Evolutionary conservation across 2,888 invertebrate species (phyloP).

Genomic region (Neocrepidodera transversa): DNA sequence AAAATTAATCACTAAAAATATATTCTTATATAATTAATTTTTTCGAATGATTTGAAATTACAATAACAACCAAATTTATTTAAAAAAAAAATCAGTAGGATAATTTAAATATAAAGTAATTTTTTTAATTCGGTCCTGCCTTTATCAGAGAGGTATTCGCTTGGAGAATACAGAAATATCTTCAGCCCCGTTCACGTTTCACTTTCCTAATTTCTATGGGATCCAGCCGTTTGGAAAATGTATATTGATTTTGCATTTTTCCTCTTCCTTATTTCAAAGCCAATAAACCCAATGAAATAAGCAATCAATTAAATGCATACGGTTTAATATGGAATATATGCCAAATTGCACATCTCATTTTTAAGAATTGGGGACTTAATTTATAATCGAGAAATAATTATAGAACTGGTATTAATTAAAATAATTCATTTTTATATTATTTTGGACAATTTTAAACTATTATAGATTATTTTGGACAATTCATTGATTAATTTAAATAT

Average conservation of each 20-base stretch:
- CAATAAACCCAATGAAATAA: slow-evolving; percentile 15
- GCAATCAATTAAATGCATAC: slow-evolving; percentile 17
- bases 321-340: not conserved
- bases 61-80: no score
- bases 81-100: no score
- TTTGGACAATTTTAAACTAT: no score
- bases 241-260: slow-evolving; percentile 46
- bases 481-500: no score
- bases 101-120: no score
- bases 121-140: slow-evolving; percentile 19
- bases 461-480: no score
- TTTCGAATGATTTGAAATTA: no score
- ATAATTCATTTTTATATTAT: no score
- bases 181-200: slow-evolving; percentile 40
- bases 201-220: slow-evolving; percentile 49
- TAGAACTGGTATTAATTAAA: no score
- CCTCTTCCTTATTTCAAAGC: slow-evolving; percentile 26
- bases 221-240: slow-evolving; percentile 50
- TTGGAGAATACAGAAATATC: slow-evolving; percentile 45
- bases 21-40: no score
- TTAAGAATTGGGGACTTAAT: not conserved
- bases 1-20: no score
- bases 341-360: not conserved
- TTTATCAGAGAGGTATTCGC: slow-evolving; percentile 40
- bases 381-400: no score